Base-by-base conservation (phyloP, 2,113 vertebrate species). In the Felis chaus region DNA sequence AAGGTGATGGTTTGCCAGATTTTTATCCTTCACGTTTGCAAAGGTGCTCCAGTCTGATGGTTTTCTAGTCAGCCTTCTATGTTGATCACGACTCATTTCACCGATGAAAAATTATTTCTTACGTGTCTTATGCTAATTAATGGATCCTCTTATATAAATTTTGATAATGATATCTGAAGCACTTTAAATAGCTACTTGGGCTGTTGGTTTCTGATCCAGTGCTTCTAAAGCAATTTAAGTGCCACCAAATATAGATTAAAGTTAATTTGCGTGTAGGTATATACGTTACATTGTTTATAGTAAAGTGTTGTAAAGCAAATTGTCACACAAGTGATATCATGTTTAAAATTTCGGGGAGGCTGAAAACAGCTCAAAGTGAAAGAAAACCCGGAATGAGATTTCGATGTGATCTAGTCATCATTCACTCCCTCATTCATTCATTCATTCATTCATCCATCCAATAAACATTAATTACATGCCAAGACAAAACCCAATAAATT, bases 271-370 rank as follows among this genome's bases (percentile, higher is more conserved):
- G 16, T 89, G 16, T 69, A 15, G 3, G 36, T 19, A 31, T 48
- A 66, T 48, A 27, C 11, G 12, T 74, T 39, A 63, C 5, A 63
- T 61, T 78, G 80, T 95, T 88, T 91, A 86, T 88, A 31, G 12
- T 61, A 21, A 89, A 88, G 33, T 53, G n/a, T 57, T 90, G 48
- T 91, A 48, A 94, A 92, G 23, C 31, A 93, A 91, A 93, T 89
- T 78, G 16, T 6, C 14, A 73, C 19, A 78, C 5, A 31, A 61
- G 39, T 78, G 6, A 89, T 55, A 73, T 11, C 69, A 94, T 21
- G 5, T 78, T 69, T 50, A 65, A 68, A 86, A 89, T 76, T 81
- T 41, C 45, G 63, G 19, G 18, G 15, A 57, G 41, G 13, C 18
- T 63, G 45, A 45, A 76, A 65, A 84, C 57, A 84, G 6, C 39